phyloP scores from a whole-genome alignment of 2,113 vertebrate species.

The Semicossyphus pulcher region DNA sequence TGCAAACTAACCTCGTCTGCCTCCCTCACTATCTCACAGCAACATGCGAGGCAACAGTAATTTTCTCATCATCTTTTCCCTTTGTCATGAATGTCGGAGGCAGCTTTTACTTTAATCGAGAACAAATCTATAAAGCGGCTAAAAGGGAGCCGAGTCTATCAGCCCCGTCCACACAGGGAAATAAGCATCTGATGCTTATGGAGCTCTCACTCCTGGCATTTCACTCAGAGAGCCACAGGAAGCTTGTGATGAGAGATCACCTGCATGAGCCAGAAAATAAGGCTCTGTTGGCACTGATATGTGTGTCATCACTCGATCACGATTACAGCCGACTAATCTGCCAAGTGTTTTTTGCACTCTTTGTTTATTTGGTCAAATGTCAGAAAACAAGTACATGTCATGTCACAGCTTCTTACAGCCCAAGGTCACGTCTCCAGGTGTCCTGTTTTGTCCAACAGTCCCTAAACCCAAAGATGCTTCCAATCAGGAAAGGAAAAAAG shows the following conservation, averaged over 20 bases:
- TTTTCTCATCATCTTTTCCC: constrained; percentile 8
- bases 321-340: not conserved
- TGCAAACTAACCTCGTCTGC: constrained; percentile 22
- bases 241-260: too few relatives aligned
- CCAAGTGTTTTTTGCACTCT: too few relatives aligned
- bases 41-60: not conserved
- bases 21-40: constrained; percentile 9
- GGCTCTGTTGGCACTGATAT: not conserved
- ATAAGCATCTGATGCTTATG: not conserved
- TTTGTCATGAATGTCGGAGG: not conserved
- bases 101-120: constrained; percentile 1
- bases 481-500: not conserved
- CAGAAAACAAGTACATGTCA: not conserved
- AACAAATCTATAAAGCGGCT: constrained; percentile 5
- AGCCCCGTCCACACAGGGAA: not conserved
- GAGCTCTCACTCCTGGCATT: not conserved
- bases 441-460: not conserved
- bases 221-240: not conserved
- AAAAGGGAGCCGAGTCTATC: not conserved
- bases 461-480: not conserved
- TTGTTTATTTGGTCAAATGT: not conserved
- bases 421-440: not conserved
- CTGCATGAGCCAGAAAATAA: too few relatives aligned
- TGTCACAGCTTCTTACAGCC: not conserved
- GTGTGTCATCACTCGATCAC: not conserved